These are phyloP conservation scores for Eulimnadia texana DNA, from an alignment of 1,140 invertebrate genomes.

Conservation along the genomic window DNA sequence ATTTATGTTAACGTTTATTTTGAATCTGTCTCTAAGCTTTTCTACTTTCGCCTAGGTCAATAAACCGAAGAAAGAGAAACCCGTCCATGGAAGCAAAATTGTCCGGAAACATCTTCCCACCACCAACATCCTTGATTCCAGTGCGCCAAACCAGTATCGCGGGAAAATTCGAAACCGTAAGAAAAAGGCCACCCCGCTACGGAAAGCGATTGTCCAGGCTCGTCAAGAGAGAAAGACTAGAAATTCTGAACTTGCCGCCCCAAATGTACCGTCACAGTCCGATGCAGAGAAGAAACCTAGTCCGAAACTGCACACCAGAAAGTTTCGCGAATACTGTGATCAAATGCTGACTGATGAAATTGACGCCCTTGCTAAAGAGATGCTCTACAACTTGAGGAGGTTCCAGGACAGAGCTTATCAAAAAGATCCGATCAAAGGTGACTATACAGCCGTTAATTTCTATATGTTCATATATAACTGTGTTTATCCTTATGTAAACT, in stretches of 20 bases:
- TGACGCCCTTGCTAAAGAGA: conserved; percentile 5
- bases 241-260: background rate
- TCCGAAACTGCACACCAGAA: conserved; percentile 6
- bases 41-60: too few species aligned
- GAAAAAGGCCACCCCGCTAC: conserved; percentile 11
- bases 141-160: conserved; percentile 9
- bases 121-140: conserved; percentile 10
- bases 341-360: conserved; percentile 18
- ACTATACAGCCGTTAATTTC: background rate
- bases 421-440: conserved; percentile 35
- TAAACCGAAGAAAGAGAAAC: conserved; percentile 11
- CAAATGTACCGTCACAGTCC: background rate
- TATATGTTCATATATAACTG: too few species aligned
- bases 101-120: conserved; percentile 1
- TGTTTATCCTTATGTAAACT: too few species aligned
- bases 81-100: background rate
- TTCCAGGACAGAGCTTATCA: conserved; percentile 36
- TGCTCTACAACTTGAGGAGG: conserved; percentile 33
- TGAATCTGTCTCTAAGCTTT: too few species aligned
- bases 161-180: conserved; percentile 16
- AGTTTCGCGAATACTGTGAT: conserved; percentile 15
- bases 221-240: conserved; percentile 5
- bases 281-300: background rate
- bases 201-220: conserved; percentile 8
- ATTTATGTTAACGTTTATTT: conserved; percentile 1